Percentiles rank a stretch among this genome's conserved stretches.
These are phyloP conservation scores for Nanorana parkeri DNA, from an alignment of 2,113 vertebrate genomes.

Conservation along the genomic window DNA sequence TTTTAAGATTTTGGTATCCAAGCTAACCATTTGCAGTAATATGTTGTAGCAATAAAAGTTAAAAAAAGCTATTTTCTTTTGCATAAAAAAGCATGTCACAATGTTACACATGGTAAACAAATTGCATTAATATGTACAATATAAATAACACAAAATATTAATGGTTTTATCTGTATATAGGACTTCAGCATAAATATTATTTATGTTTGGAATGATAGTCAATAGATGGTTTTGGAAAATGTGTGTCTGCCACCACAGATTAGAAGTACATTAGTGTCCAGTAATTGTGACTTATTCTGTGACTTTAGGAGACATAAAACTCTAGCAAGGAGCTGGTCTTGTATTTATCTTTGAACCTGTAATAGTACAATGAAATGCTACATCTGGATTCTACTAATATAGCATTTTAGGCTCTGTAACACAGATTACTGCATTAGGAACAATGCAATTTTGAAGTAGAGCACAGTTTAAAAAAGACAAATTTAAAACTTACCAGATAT, in stretches of 20 bases:
- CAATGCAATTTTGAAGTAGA: background rate
- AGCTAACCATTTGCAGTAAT: too few species aligned
- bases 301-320: slow-evolving; percentile 37
- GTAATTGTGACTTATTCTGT: slow-evolving; percentile 45
- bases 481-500: background rate
- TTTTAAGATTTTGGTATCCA: too few species aligned
- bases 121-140: background rate
- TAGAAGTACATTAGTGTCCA: slow-evolving; percentile 45
- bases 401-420: slow-evolving; percentile 6
- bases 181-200: slow-evolving; percentile 18
- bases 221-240: slow-evolving; percentile 2
- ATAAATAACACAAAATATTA: slow-evolving; percentile 26
- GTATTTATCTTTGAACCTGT: slow-evolving; percentile 14
- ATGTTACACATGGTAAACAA: background rate
- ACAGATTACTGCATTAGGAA: background rate
- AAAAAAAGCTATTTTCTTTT: too few species aligned
- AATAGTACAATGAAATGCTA: slow-evolving; percentile 38
- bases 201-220: slow-evolving; percentile 36
- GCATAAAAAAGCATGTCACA: background rate
- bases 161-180: slow-evolving; percentile 3
- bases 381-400: slow-evolving; percentile 21
- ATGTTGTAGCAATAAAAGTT: too few species aligned
- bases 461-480: slow-evolving; percentile 1
- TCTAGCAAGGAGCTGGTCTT: slow-evolving; percentile 28
- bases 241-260: slow-evolving; percentile 18